Evolutionary conservation across 1,140 invertebrate species (phyloP), one percentile per base, ranked within the genome.

Genomic region (Lasioglossum albipes): DNA sequence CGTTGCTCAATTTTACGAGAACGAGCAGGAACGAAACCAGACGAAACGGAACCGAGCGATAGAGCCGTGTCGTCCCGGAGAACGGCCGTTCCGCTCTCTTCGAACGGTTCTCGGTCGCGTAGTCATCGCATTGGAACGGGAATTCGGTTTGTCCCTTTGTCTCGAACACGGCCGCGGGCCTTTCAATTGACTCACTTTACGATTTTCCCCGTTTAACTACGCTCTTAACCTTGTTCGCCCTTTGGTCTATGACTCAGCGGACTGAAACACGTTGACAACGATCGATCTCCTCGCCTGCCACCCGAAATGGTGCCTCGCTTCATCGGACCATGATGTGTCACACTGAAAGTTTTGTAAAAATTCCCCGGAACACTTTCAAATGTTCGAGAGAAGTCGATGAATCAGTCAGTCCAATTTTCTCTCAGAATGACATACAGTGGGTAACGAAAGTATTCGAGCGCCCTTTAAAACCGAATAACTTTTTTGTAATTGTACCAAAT

Each of bases 1-100:
- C 64, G 67, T 84, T 85, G 83, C 70, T 83, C 79, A 84, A 85
- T 81, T 85, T 81, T 77, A 81, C 83, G 84, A 81, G 73, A 61
- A 62, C 13, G 52, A 54, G 52, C 6, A 54, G 13, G 52, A 18
- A 49, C 45, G 52, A 3, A 49, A 13, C 10, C 1, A 12, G 10
- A 45, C 42, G 42, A 45, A 12, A 12, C 7, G 42, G 42, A 45
- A 10, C 42, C 7, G 42, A 1, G 18, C 12, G 20, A 2, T 18
- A 5, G 52, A 57, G 52, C 52, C 52, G 18, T 57, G 18, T 57
- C 52, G 16, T 18, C 16, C 6, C 7, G 52, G 16, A 16, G 52
- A 20, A 18, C 36, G 36, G 36, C 36, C 36, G 36, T 36, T 57
- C 20, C 52, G 52, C 18, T 57, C 7, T 20, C 52, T 49, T 13